These are phyloP conservation scores for Axea sp. DNA, from an alignment of 2,888 invertebrate genomes.

Conservation along the genomic window DNA sequence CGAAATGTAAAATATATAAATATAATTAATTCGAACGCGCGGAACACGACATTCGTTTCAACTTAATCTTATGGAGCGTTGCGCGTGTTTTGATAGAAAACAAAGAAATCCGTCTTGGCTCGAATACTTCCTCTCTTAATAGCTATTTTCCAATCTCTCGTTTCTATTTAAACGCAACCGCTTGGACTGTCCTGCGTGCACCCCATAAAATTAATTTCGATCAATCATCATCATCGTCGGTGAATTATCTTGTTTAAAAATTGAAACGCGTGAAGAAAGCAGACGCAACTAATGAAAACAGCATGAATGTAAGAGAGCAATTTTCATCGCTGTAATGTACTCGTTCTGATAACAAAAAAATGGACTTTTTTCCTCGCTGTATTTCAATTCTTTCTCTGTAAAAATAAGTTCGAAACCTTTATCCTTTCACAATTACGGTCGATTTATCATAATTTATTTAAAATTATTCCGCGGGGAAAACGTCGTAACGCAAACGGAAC, in stretches of 20 bases:
- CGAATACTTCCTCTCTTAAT: slow-evolving; percentile 65
- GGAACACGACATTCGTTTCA: slow-evolving; percentile 46
- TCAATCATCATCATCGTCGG: too few species aligned
- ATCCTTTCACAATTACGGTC: slow-evolving; percentile 18
- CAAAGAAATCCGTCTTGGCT: slow-evolving; percentile 73
- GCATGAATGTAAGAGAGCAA: too few species aligned
- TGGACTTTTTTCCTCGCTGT: background rate
- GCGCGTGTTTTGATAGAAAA: slow-evolving; percentile 74
- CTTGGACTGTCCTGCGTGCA: background rate
- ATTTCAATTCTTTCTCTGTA: background rate
- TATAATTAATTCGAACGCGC: slow-evolving; percentile 39
- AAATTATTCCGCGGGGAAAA: slow-evolving; percentile 27
- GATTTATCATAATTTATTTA: slow-evolving; percentile 34
- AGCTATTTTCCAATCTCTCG: slow-evolving; percentile 28
- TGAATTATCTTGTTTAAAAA: too few species aligned
- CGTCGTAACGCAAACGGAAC: slow-evolving; percentile 1
- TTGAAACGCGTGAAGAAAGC: too few species aligned
- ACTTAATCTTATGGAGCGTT: slow-evolving; percentile 39
- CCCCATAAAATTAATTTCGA: too few species aligned
- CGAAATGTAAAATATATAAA: slow-evolving; percentile 33
- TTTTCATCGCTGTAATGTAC: too few species aligned
- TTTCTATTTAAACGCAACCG: slow-evolving; percentile 46
- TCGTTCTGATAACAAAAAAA: too few species aligned
- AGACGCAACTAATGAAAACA: too few species aligned
- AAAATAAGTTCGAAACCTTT: background rate